phyloP scores from a whole-genome alignment of 2,113 vertebrate genomes.

The Taxidea taxus region DNA sequence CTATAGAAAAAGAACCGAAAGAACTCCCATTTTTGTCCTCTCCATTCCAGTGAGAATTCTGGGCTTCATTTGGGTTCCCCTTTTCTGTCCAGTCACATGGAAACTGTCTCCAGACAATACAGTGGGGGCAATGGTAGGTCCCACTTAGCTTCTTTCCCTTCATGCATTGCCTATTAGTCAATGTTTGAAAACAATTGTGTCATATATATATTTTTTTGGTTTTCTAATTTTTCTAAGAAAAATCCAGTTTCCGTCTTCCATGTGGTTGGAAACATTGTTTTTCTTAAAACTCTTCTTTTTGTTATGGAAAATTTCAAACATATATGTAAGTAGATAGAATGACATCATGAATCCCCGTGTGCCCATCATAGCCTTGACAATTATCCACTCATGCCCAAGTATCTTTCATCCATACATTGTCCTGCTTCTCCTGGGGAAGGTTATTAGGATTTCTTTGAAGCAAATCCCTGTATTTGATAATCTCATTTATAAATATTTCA shows the following conservation, averaged over 20 bases:
- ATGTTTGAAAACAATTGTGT: conserved; percentile 29
- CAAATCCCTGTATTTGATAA: background rate
- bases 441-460: background rate
- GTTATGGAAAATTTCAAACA: conserved; percentile 1
- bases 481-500: conserved; percentile 33
- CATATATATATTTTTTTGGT: background rate
- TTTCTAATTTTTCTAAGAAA: conserved; percentile 26
- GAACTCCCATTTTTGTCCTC: background rate
- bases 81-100: background rate
- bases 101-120: background rate
- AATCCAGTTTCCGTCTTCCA: background rate
- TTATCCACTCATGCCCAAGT: background rate
- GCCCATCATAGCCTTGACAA: background rate
- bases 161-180: background rate
- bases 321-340: background rate
- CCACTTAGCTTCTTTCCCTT: background rate
- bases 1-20: background rate
- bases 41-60: background rate
- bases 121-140: background rate
- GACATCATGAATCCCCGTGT: background rate
- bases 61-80: background rate
- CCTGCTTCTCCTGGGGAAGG: background rate
- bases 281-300: background rate
- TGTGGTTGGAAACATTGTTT: background rate
- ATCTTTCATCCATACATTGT: background rate